These are phyloP conservation scores for Macaria notata DNA, from an alignment of 2,888 invertebrate species.

Conservation along the genomic window DNA sequence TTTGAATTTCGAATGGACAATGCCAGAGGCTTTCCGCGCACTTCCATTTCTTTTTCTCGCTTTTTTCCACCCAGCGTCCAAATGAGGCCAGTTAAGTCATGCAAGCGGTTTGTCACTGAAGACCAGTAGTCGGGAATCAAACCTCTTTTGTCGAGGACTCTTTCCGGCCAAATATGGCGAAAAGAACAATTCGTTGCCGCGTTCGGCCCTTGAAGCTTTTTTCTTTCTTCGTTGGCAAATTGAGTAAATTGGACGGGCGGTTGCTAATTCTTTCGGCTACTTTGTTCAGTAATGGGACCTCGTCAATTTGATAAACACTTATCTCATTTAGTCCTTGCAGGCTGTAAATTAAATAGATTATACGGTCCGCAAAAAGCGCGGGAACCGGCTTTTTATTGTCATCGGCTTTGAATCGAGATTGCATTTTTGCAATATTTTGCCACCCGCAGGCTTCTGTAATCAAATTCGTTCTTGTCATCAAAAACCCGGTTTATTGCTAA, in stretches of 20 bases:
- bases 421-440: slow-evolving; percentile 36
- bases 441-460: slow-evolving; percentile 33
- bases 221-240: slow-evolving; percentile 59
- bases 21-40: slow-evolving; percentile 60
- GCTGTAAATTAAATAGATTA: slow-evolving; percentile 59
- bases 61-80: slow-evolving; percentile 42
- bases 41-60: slow-evolving; percentile 41
- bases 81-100: slow-evolving; percentile 67
- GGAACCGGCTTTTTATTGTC: slow-evolving; percentile 45
- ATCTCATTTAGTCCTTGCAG: slow-evolving; percentile 49
- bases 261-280: slow-evolving; percentile 55
- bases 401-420: slow-evolving; percentile 35
- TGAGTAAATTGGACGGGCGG: slow-evolving; percentile 59
- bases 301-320: slow-evolving; percentile 57
- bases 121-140: slow-evolving; percentile 66
- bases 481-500: slow-evolving; percentile 25
- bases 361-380: slow-evolving; percentile 42
- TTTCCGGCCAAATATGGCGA: slow-evolving; percentile 53
- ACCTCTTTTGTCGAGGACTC: slow-evolving; percentile 48
- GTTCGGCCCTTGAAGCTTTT: slow-evolving; percentile 36
- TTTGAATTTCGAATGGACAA: slow-evolving; percentile 77
- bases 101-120: slow-evolving; percentile 67
- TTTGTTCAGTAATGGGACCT: slow-evolving; percentile 49
- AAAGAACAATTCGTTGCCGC: slow-evolving; percentile 61
- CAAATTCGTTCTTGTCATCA: slow-evolving; percentile 34